These are phyloP conservation scores for Eulemur albifrons DNA, from an alignment of 2,797 vertebrate species.

Conservation along the genomic window DNA sequence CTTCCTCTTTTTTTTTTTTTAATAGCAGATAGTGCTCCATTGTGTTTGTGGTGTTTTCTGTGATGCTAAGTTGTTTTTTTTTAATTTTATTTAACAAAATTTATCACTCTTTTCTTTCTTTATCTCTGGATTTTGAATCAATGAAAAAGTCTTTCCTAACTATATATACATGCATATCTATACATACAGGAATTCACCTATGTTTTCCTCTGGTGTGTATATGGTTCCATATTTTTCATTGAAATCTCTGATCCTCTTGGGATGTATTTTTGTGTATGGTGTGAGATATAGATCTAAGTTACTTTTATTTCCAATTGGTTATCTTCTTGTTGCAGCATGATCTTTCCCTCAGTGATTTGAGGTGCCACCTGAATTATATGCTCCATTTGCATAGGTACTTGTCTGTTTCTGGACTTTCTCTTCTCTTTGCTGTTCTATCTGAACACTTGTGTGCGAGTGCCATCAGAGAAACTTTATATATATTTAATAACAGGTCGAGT, in stretches of 20 bases:
- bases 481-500: not conserved
- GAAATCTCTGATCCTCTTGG: not conserved
- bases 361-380: not conserved
- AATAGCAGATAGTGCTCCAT: not conserved
- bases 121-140: not conserved
- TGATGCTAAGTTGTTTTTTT: not conserved
- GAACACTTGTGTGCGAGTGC: not conserved
- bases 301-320: not conserved
- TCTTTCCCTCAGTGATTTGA: not conserved
- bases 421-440: not conserved
- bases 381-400: not conserved
- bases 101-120: not conserved
- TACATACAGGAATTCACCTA: not conserved
- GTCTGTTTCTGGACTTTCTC: not conserved
- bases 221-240: not conserved
- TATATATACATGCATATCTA: not conserved
- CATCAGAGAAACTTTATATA: not conserved
- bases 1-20: too few relatives aligned
- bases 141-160: not conserved
- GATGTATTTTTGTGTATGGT: not conserved
- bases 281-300: not conserved
- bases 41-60: not conserved
- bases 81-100: not conserved
- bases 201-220: not conserved
- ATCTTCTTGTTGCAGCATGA: not conserved